These are phyloP conservation scores for Arion vulgaris DNA, from an alignment of 1,140 invertebrate genomes.

Conservation along the genomic window DNA sequence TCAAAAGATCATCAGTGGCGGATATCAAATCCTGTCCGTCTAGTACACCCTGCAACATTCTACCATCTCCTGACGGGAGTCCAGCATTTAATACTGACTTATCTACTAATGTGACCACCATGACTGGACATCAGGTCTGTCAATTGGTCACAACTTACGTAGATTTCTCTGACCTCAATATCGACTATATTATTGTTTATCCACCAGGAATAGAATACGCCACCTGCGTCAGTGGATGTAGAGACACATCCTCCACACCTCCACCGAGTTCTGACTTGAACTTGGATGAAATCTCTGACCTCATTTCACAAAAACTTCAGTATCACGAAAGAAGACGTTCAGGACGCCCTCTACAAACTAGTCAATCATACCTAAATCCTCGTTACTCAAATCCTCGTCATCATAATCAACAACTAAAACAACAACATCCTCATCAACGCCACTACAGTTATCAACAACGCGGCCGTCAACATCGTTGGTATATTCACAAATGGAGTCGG, in stretches of 20 bases:
- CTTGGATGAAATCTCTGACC: background rate
- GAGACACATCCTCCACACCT: background rate
- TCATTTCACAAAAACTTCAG: background rate
- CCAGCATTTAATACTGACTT: background rate
- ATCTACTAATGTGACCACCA: background rate
- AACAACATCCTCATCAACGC: background rate
- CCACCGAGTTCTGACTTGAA: background rate
- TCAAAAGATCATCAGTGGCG: background rate
- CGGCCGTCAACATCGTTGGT: background rate
- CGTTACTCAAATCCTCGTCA: background rate
- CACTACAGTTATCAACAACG: background rate
- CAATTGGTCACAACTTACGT: background rate
- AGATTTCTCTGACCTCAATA: background rate
- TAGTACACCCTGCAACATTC: background rate
- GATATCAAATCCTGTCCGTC: background rate
- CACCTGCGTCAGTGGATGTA: background rate
- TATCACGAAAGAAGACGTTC: background rate
- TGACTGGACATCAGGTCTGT: background rate
- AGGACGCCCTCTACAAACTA: background rate
- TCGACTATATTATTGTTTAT: background rate
- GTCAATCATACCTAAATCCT: no score
- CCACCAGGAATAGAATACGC: background rate
- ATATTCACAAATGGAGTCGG: background rate
- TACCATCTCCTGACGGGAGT: background rate
- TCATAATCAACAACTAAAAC: background rate